Evolutionary conservation across 2,797 vertebrate species (phyloP), one percentile per base, ranked within the genome.

Genomic region (Pristis pectinata): DNA sequence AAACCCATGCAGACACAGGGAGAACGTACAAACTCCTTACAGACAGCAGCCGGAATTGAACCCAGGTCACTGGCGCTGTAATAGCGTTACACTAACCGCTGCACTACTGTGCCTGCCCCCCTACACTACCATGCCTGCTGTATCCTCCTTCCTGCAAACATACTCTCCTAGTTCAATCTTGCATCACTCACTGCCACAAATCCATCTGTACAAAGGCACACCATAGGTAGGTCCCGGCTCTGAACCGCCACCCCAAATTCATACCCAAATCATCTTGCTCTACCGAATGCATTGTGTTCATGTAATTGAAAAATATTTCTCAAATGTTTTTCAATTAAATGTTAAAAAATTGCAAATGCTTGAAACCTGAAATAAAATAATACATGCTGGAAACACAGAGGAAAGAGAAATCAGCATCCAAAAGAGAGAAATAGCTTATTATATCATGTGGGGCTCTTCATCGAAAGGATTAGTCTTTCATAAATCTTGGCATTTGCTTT

Each of bases 391-490:
- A 67, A 41, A 67, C 49, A 2, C 24, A 41, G 19, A 64, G 87
- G 53, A 87, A 53, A 59, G 19, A 37, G 19, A 24, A 91, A 91
- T 41, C 61, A 64, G 56, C 56, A 64, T 67, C n/a, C 87, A 24
- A 37, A 67, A 27, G 59, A 41, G 61, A 67, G 37, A n/a, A 64
- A 24, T 67, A 91, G 61, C 87, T 91, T 91, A 91, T 67, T 41
- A 91, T 91, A 37, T 64, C 61, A 91, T 41, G 0, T 64, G n/a
- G 34, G 87, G 34, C 34, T 91, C 19, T 67, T 91, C n/a, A 67
- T 91, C 34, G 64, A 94, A 94, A 94, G 92, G 92, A 94, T 94
- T 76, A 94, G 44, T 56, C 37, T 76, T 94, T 94, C 70, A 44
- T 94, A 76, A 94, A 94, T 34, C 27, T 94, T 56, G 49, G 70